phyloP scores from a whole-genome alignment of 1,140 invertebrate genomes.

The Drosophila pandora region DNA sequence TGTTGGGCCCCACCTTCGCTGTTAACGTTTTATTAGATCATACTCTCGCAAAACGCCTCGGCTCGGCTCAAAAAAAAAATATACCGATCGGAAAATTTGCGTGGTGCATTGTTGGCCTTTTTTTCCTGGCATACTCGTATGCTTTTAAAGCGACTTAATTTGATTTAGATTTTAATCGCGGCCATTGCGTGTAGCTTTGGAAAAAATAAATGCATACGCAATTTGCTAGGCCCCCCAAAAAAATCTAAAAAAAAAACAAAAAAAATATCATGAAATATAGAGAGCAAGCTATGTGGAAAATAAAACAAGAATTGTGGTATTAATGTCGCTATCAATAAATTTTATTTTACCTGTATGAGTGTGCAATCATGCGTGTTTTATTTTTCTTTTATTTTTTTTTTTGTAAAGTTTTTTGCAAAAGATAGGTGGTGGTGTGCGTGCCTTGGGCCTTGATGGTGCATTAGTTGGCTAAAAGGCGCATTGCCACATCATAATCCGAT shows the following conservation, averaged over 20 bases:
- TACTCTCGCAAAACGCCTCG: constrained; percentile 64
- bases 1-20: constrained; percentile 69
- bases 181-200: constrained; percentile 64
- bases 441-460: constrained; percentile 74
- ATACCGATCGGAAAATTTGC: constrained; percentile 48
- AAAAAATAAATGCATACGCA: constrained; percentile 66
- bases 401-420: neutral
- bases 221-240: constrained; percentile 41
- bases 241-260: constrained; percentile 7
- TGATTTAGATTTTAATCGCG: constrained; percentile 80
- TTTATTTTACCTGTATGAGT: constrained; percentile 40
- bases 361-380: constrained; percentile 44
- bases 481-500: constrained; percentile 31
- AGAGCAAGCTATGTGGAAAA: constrained; percentile 32
- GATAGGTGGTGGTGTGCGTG: constrained; percentile 24
- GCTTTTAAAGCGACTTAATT: constrained; percentile 81
- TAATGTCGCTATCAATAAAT: constrained; percentile 80
- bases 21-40: constrained; percentile 71
- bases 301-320: constrained; percentile 64
- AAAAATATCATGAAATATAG: constrained; percentile 20
- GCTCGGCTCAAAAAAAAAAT: constrained; percentile 55
- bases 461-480: constrained; percentile 50
- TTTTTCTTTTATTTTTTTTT: neutral
- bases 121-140: constrained; percentile 68
- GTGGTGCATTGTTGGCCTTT: constrained; percentile 66